phyloP scores from a whole-genome alignment of 2,888 invertebrate genomes.

The Lycia hirtaria region DNA sequence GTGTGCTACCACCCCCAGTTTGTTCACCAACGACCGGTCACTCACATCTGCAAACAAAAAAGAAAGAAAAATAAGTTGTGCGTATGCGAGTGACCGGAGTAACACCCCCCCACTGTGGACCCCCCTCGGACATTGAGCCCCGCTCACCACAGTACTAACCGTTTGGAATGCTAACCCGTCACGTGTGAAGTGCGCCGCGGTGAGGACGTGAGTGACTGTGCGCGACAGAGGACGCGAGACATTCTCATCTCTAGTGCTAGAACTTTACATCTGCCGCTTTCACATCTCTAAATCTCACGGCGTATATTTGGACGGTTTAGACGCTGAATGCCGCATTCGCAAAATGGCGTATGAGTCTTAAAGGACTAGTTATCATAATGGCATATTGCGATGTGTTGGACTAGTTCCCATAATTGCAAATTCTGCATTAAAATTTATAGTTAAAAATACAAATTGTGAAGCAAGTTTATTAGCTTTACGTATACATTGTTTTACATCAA shows the following conservation, averaged over 20 bases:
- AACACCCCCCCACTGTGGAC: slow-evolving; percentile 68
- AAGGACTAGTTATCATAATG: too few relatives aligned
- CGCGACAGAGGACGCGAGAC: slow-evolving; percentile 10
- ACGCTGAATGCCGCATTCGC: too few relatives aligned
- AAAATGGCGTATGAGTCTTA: too few relatives aligned
- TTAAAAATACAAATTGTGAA: too few relatives aligned
- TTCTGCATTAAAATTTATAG: too few relatives aligned
- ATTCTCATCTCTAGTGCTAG: slow-evolving; percentile 36
- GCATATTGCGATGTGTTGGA: too few relatives aligned
- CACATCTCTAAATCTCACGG: background rate
- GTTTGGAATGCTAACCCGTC: slow-evolving; percentile 76
- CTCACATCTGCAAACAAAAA: background rate
- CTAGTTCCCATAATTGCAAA: too few relatives aligned
- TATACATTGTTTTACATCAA: too few relatives aligned
- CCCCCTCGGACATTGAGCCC: slow-evolving; percentile 73
- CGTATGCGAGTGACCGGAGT: slow-evolving; percentile 12
- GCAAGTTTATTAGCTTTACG: too few relatives aligned
- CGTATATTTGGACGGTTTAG: background rate
- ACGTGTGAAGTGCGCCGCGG: slow-evolving; percentile 69
- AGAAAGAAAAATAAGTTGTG: too few relatives aligned
- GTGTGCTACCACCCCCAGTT: slow-evolving; percentile 60
- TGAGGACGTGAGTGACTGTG: slow-evolving; percentile 43
- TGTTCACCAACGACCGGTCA: slow-evolving; percentile 62
- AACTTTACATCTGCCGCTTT: slow-evolving; percentile 49
- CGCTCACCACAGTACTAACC: slow-evolving; percentile 82